Conservation (phyloP, 2,797 vertebrate genomes). For the Xenopus petersii region DNA sequence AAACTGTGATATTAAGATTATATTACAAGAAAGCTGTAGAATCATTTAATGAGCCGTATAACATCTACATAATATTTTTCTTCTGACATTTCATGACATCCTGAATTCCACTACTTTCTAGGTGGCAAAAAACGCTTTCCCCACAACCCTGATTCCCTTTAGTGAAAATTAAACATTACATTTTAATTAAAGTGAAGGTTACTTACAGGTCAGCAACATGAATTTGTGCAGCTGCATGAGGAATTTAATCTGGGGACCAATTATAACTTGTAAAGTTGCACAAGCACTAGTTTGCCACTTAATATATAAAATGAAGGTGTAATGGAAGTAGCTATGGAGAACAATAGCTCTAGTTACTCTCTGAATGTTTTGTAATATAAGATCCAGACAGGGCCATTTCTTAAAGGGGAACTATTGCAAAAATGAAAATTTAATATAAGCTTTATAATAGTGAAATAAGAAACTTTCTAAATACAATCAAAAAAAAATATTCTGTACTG, state of each 20-base stretch:
- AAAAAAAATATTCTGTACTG: no score
- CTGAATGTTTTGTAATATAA: conserved; percentile 28
- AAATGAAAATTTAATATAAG: no score
- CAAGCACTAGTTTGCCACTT: conserved; percentile 10
- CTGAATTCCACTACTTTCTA: no score
- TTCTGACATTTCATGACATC: no score
- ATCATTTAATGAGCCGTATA: background rate
- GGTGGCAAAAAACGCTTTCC: no score
- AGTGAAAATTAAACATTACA: no score
- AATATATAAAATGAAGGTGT: conserved; percentile 18
- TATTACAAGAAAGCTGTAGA: conserved; percentile 5
- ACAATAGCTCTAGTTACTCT: conserved; percentile 17
- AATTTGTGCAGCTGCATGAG: conserved; percentile 1
- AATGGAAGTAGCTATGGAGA: conserved; percentile 13
- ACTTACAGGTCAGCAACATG: conserved; percentile 10
- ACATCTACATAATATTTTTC: no score
- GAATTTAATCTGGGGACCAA: conserved; percentile 13
- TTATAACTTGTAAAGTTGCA: conserved; percentile 19
- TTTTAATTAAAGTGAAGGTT: conserved; percentile 15
- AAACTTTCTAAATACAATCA: no score
- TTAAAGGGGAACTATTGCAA: background rate
- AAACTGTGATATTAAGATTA: conserved; percentile 20
- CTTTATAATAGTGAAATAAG: no score
- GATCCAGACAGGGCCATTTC: conserved; percentile 16
- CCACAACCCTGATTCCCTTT: no score